Evolutionary conservation across 2,797 vertebrate species (phyloP).

Genomic region (Falco naumanni): DNA sequence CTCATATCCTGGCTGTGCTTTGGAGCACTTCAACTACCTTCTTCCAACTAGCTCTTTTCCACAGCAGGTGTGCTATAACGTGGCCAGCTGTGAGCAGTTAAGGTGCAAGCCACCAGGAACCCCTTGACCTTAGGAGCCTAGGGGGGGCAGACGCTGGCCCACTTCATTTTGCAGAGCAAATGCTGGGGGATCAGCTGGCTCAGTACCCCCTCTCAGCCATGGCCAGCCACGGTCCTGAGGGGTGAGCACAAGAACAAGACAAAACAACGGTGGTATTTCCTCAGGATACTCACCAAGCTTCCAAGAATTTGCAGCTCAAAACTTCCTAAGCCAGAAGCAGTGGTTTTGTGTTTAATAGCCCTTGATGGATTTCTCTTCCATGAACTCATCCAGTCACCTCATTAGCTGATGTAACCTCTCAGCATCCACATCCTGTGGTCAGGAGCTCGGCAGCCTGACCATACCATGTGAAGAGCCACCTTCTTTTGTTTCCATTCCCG

Average conservation of each 20-base stretch:
- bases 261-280: neutral
- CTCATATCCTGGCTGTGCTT: neutral
- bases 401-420: slow-evolving; percentile 64
- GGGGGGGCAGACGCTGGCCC: rapidly evolving
- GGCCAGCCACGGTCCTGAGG: neutral
- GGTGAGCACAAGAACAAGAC: neutral
- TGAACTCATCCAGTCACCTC: slow-evolving; percentile 64
- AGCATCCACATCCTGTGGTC: slow-evolving; percentile 56
- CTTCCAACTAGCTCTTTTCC: neutral
- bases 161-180: neutral
- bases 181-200: neutral
- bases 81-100: neutral
- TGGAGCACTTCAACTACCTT: neutral
- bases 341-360: slow-evolving; percentile 55
- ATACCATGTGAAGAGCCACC: neutral
- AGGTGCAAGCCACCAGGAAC: neutral
- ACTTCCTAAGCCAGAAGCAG: slow-evolving; percentile 34
- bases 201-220: neutral
- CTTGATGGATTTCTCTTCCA: slow-evolving; percentile 59
- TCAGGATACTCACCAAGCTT: neutral
- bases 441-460: slow-evolving; percentile 3
- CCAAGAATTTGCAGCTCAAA: slow-evolving; percentile 32
- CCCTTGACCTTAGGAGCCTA: neutral
- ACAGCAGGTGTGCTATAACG: rapidly evolving
- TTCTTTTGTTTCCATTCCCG: slow-evolving; percentile 14